Evolutionary conservation across 1,140 invertebrate genomes (phyloP).

Genomic region (Trachymyrmex cornetzi): DNA sequence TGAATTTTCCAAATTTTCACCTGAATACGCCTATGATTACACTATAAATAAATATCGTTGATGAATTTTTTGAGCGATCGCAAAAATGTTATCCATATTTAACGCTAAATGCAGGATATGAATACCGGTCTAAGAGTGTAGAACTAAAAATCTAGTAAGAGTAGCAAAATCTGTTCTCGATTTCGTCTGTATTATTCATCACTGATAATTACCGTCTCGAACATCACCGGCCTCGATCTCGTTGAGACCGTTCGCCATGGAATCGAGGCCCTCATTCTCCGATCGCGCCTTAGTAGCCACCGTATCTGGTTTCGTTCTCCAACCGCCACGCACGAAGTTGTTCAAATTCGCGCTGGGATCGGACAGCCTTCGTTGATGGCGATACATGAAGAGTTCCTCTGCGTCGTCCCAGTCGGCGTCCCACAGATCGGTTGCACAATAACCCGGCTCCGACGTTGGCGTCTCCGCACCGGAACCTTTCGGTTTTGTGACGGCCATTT

Average conservation of each 20-base stretch:
- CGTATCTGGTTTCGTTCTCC: slow-evolving; percentile 89
- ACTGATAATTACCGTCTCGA: slow-evolving; percentile 92
- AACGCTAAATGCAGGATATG: slow-evolving; percentile 32
- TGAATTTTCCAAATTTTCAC: too few relatives aligned
- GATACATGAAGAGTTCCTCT: slow-evolving; percentile 93
- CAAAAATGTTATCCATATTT: not conserved
- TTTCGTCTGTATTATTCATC: not conserved
- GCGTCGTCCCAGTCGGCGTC: slow-evolving; percentile 95
- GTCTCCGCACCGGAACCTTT: slow-evolving; percentile 97
- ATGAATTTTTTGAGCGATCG: not conserved
- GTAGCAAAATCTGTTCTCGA: not conserved
- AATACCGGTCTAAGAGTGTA: slow-evolving; percentile 40
- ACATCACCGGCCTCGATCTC: slow-evolving; percentile 98
- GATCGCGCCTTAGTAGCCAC: slow-evolving; percentile 92
- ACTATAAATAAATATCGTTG: not conserved
- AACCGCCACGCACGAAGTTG: slow-evolving; percentile 94
- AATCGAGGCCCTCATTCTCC: slow-evolving; percentile 96
- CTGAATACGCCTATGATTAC: too few relatives aligned
- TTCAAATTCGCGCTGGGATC: slow-evolving; percentile 98
- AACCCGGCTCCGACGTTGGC: slow-evolving; percentile 96
- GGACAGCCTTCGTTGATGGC: slow-evolving; percentile 94
- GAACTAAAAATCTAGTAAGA: slow-evolving; percentile 39
- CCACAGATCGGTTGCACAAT: slow-evolving; percentile 94
- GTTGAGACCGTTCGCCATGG: slow-evolving; percentile 92
- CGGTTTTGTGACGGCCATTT: slow-evolving; percentile 98